Percentiles rank a stretch among this genome's conserved stretches.
phyloP scores from a whole-genome alignment of 2,888 invertebrate species.

The Calameuta idolon region DNA sequence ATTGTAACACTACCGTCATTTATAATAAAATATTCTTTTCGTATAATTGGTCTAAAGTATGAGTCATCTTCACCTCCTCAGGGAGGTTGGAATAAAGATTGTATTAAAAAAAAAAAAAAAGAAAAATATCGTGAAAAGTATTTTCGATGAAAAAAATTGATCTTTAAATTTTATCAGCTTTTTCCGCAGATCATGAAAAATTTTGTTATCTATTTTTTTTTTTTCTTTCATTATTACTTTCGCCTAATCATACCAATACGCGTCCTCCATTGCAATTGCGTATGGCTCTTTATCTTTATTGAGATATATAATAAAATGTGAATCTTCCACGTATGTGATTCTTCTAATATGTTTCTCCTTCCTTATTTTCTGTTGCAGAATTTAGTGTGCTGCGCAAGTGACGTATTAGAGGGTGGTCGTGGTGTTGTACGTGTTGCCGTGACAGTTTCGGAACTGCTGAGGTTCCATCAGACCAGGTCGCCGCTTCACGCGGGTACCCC shows the following conservation, averaged over 20 bases:
- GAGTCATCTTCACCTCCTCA: background rate
- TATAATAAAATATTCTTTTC: constrained; percentile 60
- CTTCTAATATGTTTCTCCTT: background rate
- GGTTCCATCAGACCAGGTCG: constrained; percentile 72
- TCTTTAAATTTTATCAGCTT: constrained; percentile 3
- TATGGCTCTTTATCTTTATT: background rate
- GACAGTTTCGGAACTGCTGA: constrained; percentile 86
- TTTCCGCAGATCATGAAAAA: background rate
- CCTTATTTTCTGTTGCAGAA: constrained; percentile 74
- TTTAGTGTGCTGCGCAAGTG: constrained; percentile 89
- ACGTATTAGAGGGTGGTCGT: constrained; percentile 92
- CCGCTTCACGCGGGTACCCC: constrained; percentile 53
- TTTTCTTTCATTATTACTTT: background rate
- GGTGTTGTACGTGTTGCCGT: constrained; percentile 89
- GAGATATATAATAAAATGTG: background rate
- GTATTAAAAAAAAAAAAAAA: constrained; percentile 12
- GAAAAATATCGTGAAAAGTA: constrained; percentile 2
- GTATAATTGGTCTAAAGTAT: constrained; percentile 28
- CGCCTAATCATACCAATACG: background rate
- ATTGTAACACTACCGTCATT: constrained; percentile 55
- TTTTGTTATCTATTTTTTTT: constrained; percentile 6
- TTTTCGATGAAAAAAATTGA: constrained; percentile 11
- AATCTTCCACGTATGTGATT: background rate
- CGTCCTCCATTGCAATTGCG: background rate
- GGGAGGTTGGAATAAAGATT: background rate